Evolutionary conservation across 1,140 invertebrate genomes (phyloP).

Genomic region (Panulirus ornatus): DNA sequence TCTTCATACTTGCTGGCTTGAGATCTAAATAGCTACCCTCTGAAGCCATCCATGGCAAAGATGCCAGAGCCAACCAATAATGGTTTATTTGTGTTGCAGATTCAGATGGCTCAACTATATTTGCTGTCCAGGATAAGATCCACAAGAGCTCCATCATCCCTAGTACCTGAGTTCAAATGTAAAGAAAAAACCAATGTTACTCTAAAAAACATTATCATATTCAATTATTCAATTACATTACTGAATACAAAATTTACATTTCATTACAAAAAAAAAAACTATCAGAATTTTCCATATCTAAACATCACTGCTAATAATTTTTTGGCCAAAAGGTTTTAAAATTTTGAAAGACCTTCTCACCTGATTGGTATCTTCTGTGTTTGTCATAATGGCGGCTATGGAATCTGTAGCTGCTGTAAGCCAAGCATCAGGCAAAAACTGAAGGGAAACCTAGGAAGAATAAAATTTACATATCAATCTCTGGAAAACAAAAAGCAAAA

Average conservation of each 20-base stretch:
- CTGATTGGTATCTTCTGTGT: neutral
- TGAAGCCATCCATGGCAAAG: conserved; percentile 58
- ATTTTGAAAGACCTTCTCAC: conserved; percentile 25
- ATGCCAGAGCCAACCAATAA: conserved; percentile 48
- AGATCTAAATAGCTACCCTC: conserved; percentile 50
- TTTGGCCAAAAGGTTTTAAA: no score
- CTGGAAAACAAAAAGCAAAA: no score
- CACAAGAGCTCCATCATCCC: conserved; percentile 19
- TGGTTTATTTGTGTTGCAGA: neutral
- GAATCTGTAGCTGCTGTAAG: conserved; percentile 36
- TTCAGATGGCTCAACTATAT: conserved; percentile 18
- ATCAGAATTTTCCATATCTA: no score
- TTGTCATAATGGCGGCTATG: conserved; percentile 22
- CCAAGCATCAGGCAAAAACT: conserved; percentile 56
- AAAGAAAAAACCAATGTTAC: neutral
- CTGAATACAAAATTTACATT: neutral
- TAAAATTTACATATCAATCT: neutral
- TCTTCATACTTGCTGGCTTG: conserved; percentile 9
- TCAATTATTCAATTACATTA: neutral
- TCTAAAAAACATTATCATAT: neutral
- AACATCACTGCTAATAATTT: no score
- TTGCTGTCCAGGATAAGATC: conserved; percentile 12
- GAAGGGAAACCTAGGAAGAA: conserved; percentile 43
- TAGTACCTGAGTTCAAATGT: neutral
- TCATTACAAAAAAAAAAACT: no score